Base-by-base conservation (phyloP, 1,140 invertebrate species). In the Meloidogyne hapla region DNA sequence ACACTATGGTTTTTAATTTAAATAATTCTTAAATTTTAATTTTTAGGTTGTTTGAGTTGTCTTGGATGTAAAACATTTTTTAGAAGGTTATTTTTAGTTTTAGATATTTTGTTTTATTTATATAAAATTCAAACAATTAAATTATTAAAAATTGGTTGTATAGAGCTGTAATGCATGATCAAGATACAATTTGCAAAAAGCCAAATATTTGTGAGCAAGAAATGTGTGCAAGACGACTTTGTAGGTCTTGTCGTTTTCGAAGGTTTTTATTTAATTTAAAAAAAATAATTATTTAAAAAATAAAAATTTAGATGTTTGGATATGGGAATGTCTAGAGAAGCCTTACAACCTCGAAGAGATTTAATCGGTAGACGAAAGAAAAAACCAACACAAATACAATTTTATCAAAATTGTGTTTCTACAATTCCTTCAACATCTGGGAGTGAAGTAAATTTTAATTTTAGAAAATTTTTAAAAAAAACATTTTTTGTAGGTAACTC, bases 171-270 rank as follows among this genome's bases (percentile, higher is more conserved):
- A 78, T 79, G 28, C 81, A 82, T 40, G 74, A 77, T 56, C 81
- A 82, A 25, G 81, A 82, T 65, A 84, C 79, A n/a, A 75, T 77
- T 48, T 82, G 79, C 66, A 75, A 81, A 79, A 71, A 87, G 79
- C 77, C 81, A 21, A 91, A 91, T n/a, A 92, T 93, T 79, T 99
- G 96, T 84, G 90, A 94, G 23, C 93, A 98, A 1, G 95, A 99
- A 88, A 98, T 97, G 88, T 95, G 94, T 0, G 91, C 91, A 83
- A 81, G 91, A 42, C 90, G 91, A 82, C 90, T 82, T 66, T 81
- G 80, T 12, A 42, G 71, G 25, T 61, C 45, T 10, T 73, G 71
- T 63, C 71, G 71, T 23, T 73, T 73, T 63, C 56, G 42, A 18
- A 56, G 33, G 69, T 70, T 15, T 42, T 28, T 69, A n/a, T 13